These are phyloP conservation scores for Heliconius himera DNA, from an alignment of 1,140 invertebrate species.

Conservation along the genomic window DNA sequence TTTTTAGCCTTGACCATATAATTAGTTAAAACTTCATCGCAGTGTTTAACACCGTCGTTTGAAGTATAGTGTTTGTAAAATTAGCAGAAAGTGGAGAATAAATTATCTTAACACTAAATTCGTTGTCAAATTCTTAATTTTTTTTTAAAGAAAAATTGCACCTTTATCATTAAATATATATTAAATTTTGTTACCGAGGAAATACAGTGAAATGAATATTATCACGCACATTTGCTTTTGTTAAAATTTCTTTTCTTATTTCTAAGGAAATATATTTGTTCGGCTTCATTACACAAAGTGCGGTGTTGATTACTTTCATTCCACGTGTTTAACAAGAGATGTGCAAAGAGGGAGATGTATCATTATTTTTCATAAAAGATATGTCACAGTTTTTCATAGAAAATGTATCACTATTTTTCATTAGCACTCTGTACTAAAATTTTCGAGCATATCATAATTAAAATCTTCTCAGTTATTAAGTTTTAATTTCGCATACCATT, in stretches of 20 bases:
- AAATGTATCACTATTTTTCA: neutral
- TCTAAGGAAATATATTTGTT: neutral
- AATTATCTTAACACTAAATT: too few species aligned
- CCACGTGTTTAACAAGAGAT: neutral
- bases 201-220: neutral
- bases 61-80: too few species aligned
- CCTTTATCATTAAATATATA: neutral
- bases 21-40: neutral
- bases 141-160: too few species aligned
- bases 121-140: too few species aligned
- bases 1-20: neutral
- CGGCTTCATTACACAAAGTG: neutral
- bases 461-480: too few species aligned
- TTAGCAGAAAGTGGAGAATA: too few species aligned
- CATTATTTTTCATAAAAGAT: neutral
- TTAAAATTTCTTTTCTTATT: conserved; percentile 1
- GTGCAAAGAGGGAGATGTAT: neutral
- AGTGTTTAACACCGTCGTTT: too few species aligned
- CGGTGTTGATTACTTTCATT: neutral
- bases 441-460: too few species aligned
- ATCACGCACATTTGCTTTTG: neutral
- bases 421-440: too few species aligned
- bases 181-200: neutral
- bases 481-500: too few species aligned
- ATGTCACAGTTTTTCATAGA: neutral